These are phyloP conservation scores for Agriopis leucophaearia DNA, from an alignment of 2,888 invertebrate genomes.

Conservation along the genomic window DNA sequence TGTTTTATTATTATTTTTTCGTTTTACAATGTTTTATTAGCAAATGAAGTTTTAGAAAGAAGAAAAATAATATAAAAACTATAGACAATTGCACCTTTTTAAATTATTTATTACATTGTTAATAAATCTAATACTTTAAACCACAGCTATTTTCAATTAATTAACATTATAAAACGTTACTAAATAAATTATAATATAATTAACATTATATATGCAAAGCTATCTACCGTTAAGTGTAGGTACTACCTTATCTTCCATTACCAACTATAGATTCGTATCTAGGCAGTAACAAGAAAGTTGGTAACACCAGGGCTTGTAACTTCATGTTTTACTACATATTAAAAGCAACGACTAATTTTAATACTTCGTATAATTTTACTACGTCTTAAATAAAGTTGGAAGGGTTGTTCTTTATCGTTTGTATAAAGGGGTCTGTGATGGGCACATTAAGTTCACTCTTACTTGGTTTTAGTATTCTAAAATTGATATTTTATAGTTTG, in stretches of 20 bases:
- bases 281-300: conserved; percentile 32
- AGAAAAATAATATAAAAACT: too few relatives aligned
- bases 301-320: conserved; percentile 39
- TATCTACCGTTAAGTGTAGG: conserved; percentile 11
- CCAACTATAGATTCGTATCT: conserved; percentile 32
- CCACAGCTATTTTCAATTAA: too few relatives aligned
- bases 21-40: not conserved
- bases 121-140: not conserved
- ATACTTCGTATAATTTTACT: conserved; percentile 53
- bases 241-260: conserved; percentile 10
- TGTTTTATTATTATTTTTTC: not conserved
- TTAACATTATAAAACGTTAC: too few relatives aligned
- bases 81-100: not conserved
- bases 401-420: conserved; percentile 51
- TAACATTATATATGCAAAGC: conserved; percentile 1
- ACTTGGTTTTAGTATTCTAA: conserved; percentile 35
- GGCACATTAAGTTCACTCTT: conserved; percentile 37
- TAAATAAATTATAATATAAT: too few relatives aligned
- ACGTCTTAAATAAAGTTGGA: conserved; percentile 57
- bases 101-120: not conserved
- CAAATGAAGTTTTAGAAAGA: too few relatives aligned
- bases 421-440: conserved; percentile 37
- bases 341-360: conserved; percentile 60
- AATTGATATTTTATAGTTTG: conserved; percentile 34
- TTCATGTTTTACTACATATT: conserved; percentile 57